A percentile compares a stretch with the other conserved stretches of the same genome.
These are phyloP conservation scores for Unio pictorum DNA, from an alignment of 2,888 invertebrate species.

Conservation along the genomic window DNA sequence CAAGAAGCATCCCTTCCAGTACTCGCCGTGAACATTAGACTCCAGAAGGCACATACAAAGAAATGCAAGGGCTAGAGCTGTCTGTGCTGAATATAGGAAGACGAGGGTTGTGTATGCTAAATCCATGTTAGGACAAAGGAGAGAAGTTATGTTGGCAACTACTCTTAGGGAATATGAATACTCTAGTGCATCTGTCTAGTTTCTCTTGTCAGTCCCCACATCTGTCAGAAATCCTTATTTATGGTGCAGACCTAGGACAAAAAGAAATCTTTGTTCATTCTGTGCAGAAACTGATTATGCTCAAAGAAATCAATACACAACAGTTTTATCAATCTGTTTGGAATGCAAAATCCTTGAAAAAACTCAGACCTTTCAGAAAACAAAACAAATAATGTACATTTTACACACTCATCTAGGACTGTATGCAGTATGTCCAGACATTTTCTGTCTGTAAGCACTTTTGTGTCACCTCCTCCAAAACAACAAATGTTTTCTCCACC, in stretches of 20 bases:
- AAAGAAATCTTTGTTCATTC: conserved; percentile 6
- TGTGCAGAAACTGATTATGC: conserved; percentile 6
- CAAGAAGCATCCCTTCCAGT: no score
- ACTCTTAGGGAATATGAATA: conserved; percentile 9
- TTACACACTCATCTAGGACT: no score
- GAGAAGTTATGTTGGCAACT: conserved; percentile 3
- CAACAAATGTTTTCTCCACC: no score
- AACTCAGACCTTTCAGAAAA: not conserved
- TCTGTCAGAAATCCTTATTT: conserved; percentile 4
- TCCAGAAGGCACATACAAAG: no score
- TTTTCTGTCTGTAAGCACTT: no score
- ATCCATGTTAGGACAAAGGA: conserved; percentile 7
- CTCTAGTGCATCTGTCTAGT: conserved; percentile 1
- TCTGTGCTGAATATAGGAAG: conserved; percentile 7
- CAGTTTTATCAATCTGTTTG: conserved; percentile 8
- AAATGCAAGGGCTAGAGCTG: not conserved
- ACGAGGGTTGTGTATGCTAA: conserved; percentile 7
- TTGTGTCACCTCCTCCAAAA: no score
- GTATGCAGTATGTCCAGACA: no score
- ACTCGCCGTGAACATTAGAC: no score
- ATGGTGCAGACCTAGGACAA: conserved; percentile 4
- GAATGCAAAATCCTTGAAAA: not conserved
- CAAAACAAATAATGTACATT: no score
- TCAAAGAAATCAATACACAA: conserved; percentile 4
- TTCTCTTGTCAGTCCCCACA: not conserved